These are phyloP conservation scores for Corynorhinus townsendii DNA, from an alignment of 2,113 vertebrate genomes.

Conservation along the genomic window DNA sequence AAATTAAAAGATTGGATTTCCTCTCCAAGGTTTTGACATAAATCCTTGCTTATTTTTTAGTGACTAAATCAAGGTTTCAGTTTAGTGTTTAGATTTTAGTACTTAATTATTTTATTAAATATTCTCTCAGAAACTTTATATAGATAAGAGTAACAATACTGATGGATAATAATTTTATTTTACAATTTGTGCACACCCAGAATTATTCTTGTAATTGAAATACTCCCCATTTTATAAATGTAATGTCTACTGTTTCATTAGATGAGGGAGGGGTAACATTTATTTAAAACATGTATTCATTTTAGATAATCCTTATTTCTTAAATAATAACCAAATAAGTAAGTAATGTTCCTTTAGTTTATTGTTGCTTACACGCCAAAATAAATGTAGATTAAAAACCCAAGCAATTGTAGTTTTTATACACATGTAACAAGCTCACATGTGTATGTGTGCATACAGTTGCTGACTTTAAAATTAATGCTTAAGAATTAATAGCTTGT, in stretches of 20 bases:
- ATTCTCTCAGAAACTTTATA: background rate
- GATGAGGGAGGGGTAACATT: background rate
- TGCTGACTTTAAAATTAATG: conserved; percentile 40
- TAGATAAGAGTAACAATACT: conserved; percentile 2
- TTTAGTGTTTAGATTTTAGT: background rate
- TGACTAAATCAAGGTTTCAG: conserved; percentile 25
- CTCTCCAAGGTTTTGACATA: background rate
- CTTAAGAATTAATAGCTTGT: background rate
- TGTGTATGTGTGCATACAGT: background rate
- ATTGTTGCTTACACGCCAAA: conserved; percentile 32
- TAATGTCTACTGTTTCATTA: background rate
- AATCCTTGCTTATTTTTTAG: background rate
- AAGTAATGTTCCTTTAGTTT: conserved; percentile 33
- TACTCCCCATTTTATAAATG: conserved; percentile 37
- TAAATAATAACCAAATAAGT: conserved; percentile 30
- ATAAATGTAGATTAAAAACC: conserved; percentile 36
- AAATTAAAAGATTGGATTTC: background rate
- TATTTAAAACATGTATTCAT: conserved; percentile 39
- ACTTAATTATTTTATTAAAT: conserved; percentile 4
- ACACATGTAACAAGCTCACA: background rate
- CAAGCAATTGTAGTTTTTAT: conserved; percentile 23
- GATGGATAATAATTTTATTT: conserved; percentile 22
- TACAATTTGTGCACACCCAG: background rate
- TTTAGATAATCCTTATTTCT: conserved; percentile 33
- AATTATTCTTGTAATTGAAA: conserved; percentile 44